Evolutionary conservation across 1,140 invertebrate species (phyloP).

Genomic region (Drosophila sechellia): DNA sequence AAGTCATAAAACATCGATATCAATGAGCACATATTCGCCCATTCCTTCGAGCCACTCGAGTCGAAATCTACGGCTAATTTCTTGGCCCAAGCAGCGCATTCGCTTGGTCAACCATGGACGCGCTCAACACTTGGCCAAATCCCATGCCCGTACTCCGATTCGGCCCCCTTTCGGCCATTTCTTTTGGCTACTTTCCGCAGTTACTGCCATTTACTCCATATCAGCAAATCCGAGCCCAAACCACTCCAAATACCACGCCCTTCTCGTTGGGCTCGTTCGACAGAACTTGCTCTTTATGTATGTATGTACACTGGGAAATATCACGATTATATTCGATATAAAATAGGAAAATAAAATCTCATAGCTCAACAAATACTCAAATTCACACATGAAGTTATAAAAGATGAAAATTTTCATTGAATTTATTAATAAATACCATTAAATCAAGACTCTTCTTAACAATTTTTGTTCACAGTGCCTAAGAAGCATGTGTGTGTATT

Average conservation of each 20-base stretch:
- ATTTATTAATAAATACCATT: too few species aligned
- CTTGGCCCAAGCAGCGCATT: slow-evolving; percentile 44
- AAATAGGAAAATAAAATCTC: too few species aligned
- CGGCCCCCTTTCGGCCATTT: slow-evolving; percentile 27
- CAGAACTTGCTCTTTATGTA: slow-evolving; percentile 41
- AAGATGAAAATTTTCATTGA: too few species aligned
- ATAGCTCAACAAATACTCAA: too few species aligned
- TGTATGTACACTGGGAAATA: slow-evolving; percentile 5
- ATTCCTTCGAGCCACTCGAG: slow-evolving; percentile 23
- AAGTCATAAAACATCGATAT: slow-evolving; percentile 52
- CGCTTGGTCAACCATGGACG: slow-evolving; percentile 40
- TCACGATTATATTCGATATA: neutral
- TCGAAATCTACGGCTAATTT: slow-evolving; percentile 51
- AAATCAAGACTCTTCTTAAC: too few species aligned
- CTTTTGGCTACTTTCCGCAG: slow-evolving; percentile 55
- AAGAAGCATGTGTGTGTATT: slow-evolving; percentile 25
- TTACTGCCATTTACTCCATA: slow-evolving; percentile 54
- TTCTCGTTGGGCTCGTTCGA: slow-evolving; percentile 42
- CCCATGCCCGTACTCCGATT: neutral
- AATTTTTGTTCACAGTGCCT: neutral
- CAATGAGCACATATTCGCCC: slow-evolving; percentile 49
- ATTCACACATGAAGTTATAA: too few species aligned
- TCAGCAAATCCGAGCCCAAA: slow-evolving; percentile 49
- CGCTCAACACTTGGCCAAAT: slow-evolving; percentile 33
- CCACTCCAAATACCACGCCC: slow-evolving; percentile 36